Base-by-base conservation (phyloP, 2,113 vertebrate species). In the Terrapene triunguis region DNA sequence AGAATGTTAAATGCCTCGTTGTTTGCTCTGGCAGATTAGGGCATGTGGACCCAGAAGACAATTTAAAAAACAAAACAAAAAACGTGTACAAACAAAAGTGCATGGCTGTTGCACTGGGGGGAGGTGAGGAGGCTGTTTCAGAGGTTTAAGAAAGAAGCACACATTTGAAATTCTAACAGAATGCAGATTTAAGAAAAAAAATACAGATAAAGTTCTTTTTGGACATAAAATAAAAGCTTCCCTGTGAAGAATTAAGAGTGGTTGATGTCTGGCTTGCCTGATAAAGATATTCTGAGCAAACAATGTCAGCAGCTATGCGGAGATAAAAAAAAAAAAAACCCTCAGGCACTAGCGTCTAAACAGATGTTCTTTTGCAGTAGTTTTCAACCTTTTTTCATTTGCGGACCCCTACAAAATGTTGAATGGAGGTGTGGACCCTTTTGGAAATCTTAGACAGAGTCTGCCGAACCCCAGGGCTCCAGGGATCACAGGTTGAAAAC, bases 211-310 rank as follows among this genome's bases (percentile, higher is more conserved):
- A 94, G 42, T 87, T 93, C 86, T 94, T 97, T 95, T 42, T 87
- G 89, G 92, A 95, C 86, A 92, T 35, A 29, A 79, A 89, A 79
- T 29, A 95, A 50, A 84, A 89, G 89, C 85, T 94, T 96, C 62
- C 84, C 82, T 55, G 72, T 8, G 48, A 96, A 95, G 95, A 91
- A 90, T 84, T 91, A 94, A 62, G 80, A 93, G 76, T 50, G 54
- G 94, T 32, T 96, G 94, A 93, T 11, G 21, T 90, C 94, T 96
- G 97, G 86, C 72, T 96, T 78, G 78, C 82, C 62, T 93, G 97
- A 96, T 97, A 94, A 97, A 96, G 90, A 90, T 80, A 94, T 44
- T 97, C 86, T 27, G 55, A 92, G 91, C 94, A 94, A 96, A 95
- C 48, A 84, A 76, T 5, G 88, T 82, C 44, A 21, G 84, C 5